Evolutionary conservation across 1,140 invertebrate genomes (phyloP), one percentile per base, ranked within the genome.

Genomic region (Rhizoglyphus robini): DNA sequence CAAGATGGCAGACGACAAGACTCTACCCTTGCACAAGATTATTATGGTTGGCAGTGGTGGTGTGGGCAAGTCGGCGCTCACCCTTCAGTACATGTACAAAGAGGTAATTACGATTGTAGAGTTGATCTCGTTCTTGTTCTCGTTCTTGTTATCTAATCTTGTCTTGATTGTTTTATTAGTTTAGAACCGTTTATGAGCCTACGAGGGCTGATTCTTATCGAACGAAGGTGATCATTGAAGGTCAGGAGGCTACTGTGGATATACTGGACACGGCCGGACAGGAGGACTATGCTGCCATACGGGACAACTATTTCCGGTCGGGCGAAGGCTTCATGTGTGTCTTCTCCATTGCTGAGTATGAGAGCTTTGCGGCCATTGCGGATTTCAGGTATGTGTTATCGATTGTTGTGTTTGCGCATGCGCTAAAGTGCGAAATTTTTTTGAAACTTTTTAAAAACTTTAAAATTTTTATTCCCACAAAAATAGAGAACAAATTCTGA

Each of bases 21-120:
- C 15, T 4, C 27, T 60, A 29, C 58, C 65, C 18, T 38, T 68
- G 23, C 58, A 68, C 66, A 80, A 82, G 73, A 78, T 82, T 11
- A 82, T 83, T 46, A 83, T 82, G 81, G 81, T 83, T 31, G 81
- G 81, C 13, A 77, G 74, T 74, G 81, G 81, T 47, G 81, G 80
- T 68, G 81, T 82, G 15, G 81, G 81, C 4, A 82, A 82, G 71
- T 82, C 80, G 29, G 81, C 81, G 5, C 72, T 82, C 20, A 82
- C 81, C 4, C 70, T 82, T 36, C 81, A 83, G 70, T 82, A 82
- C 68, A 81, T 82, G 80, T 82, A 82, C 72, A 80, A 82, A 72
- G 81, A 82, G 75, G 80, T 65, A n/a, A n/a, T n/a, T n/a, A n/a
- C n/a, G n/a, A n/a, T n/a, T n/a, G n/a, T n/a, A n/a, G n/a, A n/a